These are phyloP conservation scores for Archocentrus centrarchus DNA, from an alignment of 2,113 vertebrate species.

Conservation along the genomic window DNA sequence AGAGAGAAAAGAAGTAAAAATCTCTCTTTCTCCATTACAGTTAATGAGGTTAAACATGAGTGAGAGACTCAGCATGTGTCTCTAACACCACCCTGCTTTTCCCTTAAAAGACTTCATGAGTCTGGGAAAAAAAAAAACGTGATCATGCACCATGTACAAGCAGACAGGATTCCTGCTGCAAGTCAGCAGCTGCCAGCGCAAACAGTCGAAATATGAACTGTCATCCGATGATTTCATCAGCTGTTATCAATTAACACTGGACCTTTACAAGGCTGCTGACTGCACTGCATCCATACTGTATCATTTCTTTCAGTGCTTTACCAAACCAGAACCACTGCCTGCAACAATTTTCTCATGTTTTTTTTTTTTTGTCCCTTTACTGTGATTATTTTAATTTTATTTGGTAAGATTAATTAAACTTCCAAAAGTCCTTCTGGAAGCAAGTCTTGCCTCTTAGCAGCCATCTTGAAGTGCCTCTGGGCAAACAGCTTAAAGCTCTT, in stretches of 20 bases:
- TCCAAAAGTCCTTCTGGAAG: not conserved
- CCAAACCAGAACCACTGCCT: not conserved
- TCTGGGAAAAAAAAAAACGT: not conserved
- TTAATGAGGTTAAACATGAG: conserved; percentile 10
- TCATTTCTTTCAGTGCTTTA: not conserved
- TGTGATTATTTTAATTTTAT: no score
- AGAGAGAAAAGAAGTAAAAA: not conserved
- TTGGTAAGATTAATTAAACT: not conserved
- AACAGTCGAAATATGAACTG: not conserved
- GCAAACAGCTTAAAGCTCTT: not conserved
- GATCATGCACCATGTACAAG: not conserved
- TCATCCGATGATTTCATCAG: not conserved
- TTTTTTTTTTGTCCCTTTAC: no score
- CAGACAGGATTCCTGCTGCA: not conserved
- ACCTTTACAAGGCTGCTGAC: not conserved
- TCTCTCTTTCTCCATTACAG: not conserved
- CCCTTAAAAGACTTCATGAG: not conserved
- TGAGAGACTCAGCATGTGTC: not conserved
- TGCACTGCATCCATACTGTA: no score
- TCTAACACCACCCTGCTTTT: not conserved
- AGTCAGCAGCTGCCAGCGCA: not conserved
- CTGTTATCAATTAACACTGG: not conserved
- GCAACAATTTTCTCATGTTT: no score
- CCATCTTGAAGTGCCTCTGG: not conserved
- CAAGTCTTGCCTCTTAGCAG: not conserved